Conservation (phyloP, 2,888 invertebrate species). For the Tetragnatha montana region DNA sequence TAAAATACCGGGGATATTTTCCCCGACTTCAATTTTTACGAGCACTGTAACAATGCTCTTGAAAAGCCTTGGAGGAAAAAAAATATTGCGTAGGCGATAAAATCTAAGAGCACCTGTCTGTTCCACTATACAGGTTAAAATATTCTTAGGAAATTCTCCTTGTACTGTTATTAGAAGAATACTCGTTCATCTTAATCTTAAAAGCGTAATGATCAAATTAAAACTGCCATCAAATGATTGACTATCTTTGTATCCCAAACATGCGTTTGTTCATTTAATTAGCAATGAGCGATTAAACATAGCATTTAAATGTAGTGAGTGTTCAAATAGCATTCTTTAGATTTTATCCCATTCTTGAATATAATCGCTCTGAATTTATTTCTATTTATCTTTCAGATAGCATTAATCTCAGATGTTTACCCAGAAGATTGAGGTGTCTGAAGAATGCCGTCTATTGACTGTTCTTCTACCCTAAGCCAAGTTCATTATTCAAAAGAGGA, state of each 20-base stretch:
- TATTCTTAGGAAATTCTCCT: conserved; percentile 13
- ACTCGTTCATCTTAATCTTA: conserved; percentile 31
- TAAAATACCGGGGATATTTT: conserved; percentile 57
- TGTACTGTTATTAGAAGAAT: conserved; percentile 28
- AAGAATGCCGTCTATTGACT: neutral
- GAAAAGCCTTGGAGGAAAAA: neutral
- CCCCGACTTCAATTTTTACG: conserved; percentile 35
- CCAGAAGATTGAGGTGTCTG: neutral
- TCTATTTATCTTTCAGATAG: conserved; percentile 11
- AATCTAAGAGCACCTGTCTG: conserved; percentile 50
- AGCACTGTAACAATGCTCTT: conserved; percentile 44
- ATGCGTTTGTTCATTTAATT: conserved; percentile 28
- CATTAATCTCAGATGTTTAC: conserved; percentile 32
- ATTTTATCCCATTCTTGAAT: conserved; percentile 13
- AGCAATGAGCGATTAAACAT: conserved; percentile 42
- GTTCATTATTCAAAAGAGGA: neutral
- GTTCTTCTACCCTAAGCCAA: neutral
- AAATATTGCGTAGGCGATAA: conserved; percentile 22
- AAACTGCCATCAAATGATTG: conserved; percentile 42
- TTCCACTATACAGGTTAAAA: conserved; percentile 33
- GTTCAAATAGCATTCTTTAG: conserved; percentile 17
- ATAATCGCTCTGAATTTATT: conserved; percentile 34
- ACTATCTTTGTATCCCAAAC: conserved; percentile 20
- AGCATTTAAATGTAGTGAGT: conserved; percentile 47
- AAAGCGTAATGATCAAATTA: conserved; percentile 36